phyloP scores from a whole-genome alignment of 2,797 vertebrate species.

The Gymnocypris eckloni region DNA sequence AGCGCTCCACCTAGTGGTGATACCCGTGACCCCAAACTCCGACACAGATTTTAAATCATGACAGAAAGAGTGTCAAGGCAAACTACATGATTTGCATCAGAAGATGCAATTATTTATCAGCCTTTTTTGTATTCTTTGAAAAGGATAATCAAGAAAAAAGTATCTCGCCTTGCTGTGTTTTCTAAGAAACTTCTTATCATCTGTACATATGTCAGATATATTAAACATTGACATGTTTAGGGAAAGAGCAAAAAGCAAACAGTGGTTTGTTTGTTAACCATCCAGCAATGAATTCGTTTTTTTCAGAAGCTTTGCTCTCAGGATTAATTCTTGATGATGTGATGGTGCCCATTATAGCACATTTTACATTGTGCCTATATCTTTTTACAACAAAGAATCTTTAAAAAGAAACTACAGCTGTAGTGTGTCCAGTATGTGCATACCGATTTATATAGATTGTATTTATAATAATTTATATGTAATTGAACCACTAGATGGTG shows the following conservation, averaged over 20 bases:
- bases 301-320: neutral
- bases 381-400: neutral
- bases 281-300: neutral
- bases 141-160: neutral
- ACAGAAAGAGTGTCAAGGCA: constrained; percentile 4
- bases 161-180: neutral
- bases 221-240: neutral
- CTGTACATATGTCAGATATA: neutral
- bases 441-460: neutral
- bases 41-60: neutral
- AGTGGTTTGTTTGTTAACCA: neutral
- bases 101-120: neutral
- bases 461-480: neutral
- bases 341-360: neutral
- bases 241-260: neutral
- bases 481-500: constrained; percentile 37
- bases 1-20: neutral
- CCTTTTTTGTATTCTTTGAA: neutral
- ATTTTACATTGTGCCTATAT: neutral
- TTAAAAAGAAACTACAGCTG: neutral
- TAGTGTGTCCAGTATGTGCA: neutral
- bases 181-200: neutral
- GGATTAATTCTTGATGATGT: neutral
- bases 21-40: neutral
- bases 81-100: neutral